A percentile compares a stretch with the other conserved stretches of the same genome.
Evolutionary conservation across 2,797 vertebrate species (phyloP).

Genomic region (Microchirus variegatus): DNA sequence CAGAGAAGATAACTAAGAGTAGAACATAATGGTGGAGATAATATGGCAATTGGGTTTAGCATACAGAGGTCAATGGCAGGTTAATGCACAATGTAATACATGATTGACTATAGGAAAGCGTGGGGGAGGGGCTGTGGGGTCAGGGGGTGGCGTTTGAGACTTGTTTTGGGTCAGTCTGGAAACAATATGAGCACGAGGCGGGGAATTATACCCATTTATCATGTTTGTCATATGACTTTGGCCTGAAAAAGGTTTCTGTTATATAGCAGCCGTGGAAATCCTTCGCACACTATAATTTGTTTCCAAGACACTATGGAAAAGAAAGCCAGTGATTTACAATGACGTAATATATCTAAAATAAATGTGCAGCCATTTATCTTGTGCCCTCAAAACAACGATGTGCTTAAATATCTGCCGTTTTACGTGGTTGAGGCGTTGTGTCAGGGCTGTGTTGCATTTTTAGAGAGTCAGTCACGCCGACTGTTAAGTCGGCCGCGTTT

Average conservation of each 20-base stretch:
- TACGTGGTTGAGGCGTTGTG: neutral
- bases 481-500: conserved; percentile 34
- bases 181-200: conserved; percentile 47
- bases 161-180: conserved; percentile 58
- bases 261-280: conserved; percentile 15
- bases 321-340: neutral
- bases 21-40: conserved; percentile 66
- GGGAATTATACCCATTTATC: conserved; percentile 62
- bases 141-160: conserved; percentile 34
- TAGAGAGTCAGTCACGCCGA: neutral
- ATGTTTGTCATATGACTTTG: conserved; percentile 55
- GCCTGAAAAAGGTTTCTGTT: conserved; percentile 11
- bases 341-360: conserved; percentile 14
- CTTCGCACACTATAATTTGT: neutral
- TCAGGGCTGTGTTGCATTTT: neutral
- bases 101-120: conserved; percentile 50
- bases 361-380: neutral
- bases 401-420: conserved; percentile 5
- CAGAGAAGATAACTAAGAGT: conserved; percentile 57
- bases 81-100: conserved; percentile 72
- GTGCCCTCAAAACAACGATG: neutral
- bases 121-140: conserved; percentile 45
- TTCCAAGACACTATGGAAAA: neutral
- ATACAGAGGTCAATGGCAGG: conserved; percentile 74
- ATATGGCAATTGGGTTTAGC: conserved; percentile 74